Conservation (phyloP, 1,140 invertebrate species). For the Zaprionus taronus region DNA sequence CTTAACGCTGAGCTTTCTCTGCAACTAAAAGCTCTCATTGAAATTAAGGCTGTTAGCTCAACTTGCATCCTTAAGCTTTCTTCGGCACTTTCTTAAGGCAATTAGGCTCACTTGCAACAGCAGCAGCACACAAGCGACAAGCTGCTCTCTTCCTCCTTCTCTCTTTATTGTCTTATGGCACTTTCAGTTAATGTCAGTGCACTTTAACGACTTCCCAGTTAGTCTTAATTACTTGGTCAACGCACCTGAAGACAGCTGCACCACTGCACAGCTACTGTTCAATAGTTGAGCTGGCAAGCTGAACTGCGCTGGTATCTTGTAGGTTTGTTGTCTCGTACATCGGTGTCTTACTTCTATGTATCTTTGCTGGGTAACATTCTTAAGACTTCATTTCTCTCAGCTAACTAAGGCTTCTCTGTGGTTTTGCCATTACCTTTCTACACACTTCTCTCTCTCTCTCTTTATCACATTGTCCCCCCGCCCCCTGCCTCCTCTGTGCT, state of each 20-base stretch:
- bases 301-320: not conserved
- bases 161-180: conserved; percentile 11
- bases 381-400: conserved; percentile 33
- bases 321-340: not conserved
- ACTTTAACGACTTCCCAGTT: conserved; percentile 11
- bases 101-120: not conserved
- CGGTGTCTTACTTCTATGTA: not conserved
- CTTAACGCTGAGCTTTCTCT: too few relatives aligned
- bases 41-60: not conserved
- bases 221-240: conserved; percentile 24
- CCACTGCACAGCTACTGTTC: not conserved
- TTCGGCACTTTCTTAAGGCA: conserved; percentile 1
- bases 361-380: conserved; percentile 25
- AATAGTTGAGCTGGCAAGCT: not conserved
- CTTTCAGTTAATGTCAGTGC: conserved; percentile 23
- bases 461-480: not conserved
- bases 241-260: conserved; percentile 24
- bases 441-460: not conserved
- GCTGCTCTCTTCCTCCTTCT: not conserved
- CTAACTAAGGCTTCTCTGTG: conserved; percentile 31
- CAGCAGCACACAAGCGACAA: not conserved
- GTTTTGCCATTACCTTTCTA: not conserved
- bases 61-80: not conserved
- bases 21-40: not conserved
- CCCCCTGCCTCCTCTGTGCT: not conserved